Base-by-base conservation (phyloP, 2,888 invertebrate genomes). In the Prosapia bicincta region DNA sequence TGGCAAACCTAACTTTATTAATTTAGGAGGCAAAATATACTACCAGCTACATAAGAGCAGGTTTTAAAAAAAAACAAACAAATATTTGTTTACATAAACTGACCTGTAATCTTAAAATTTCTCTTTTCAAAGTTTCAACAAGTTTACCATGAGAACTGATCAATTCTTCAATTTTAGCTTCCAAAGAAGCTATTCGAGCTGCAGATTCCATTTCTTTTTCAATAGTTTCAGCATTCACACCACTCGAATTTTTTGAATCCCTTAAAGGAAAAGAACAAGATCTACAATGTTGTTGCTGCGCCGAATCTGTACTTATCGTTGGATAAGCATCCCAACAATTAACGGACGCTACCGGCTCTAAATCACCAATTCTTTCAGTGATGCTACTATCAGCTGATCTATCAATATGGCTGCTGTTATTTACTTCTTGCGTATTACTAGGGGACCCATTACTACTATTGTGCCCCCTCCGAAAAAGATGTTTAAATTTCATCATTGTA, bases 401-500 rank as follows among this genome's bases (percentile, higher is more conserved):
- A 66, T 66, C 30, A 72, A 72, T 65, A 72, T 72, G 72, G 72
- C 72, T 25, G 32, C 72, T 25, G 30, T 32, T 30, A 24, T 30
- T 30, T 20, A 66, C 75, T 76, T 79, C 70, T 79, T 77, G 65
- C 69, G 79, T 75, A 79, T 79, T 65, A 79, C 71, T 65, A 78
- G 76, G 26, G 76, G 76, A 77, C 30, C 72, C 32, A 30, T 30
- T 30, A 54, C 54, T 54, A 43, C 72, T 66, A 30, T 66, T 69
- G 74, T 92, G 92, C 83, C 93, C 93, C 92, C 94, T 94, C 88
- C 94, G 94, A 88, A 95, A 95, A 86, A 95, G 90, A 84, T 94
- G 94, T 90, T 94, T 94, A 87, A 95, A 91, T 89, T 94, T 95
- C 90, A 94, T 94, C 94, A 94, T 94, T 87, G 90, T 92, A 38